A percentile compares a stretch with the other conserved stretches of the same genome.
phyloP scores from a whole-genome alignment of 2,888 invertebrate genomes.

The Alsophila aescularia region DNA sequence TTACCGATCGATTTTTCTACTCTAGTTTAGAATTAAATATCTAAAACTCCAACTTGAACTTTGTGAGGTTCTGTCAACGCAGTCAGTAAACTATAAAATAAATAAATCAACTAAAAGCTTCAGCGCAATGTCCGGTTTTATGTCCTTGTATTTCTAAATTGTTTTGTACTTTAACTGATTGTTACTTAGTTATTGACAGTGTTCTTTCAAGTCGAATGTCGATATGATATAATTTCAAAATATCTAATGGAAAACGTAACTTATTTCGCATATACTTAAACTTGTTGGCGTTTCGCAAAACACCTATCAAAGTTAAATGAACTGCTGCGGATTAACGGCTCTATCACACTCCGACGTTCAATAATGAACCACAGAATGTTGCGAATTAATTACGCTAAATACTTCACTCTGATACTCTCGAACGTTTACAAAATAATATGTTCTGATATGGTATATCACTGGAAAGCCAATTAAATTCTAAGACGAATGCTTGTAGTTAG shows the following conservation, averaged over 20 bases:
- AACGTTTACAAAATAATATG: too few species aligned
- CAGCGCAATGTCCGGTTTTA: constrained; percentile 7
- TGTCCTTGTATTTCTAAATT: constrained; percentile 6
- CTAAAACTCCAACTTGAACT: constrained; percentile 48
- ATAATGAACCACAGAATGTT: constrained; percentile 15
- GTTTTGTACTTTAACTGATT: neutral
- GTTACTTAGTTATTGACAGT: neutral
- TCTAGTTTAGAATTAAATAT: constrained; percentile 55
- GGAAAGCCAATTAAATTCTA: too few species aligned
- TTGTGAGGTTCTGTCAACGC: constrained; percentile 39
- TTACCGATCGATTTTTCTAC: constrained; percentile 55
- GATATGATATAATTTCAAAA: too few species aligned
- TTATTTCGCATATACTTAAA: constrained; percentile 7
- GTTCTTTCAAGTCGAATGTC: neutral
- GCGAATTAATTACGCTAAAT: constrained; percentile 12
- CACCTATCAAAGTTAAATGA: constrained; percentile 22
- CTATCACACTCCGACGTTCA: constrained; percentile 15
- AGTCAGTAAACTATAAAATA: constrained; percentile 36
- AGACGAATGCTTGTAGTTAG: too few species aligned
- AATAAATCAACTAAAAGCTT: constrained; percentile 24
- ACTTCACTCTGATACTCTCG: too few species aligned
- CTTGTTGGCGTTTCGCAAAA: constrained; percentile 8
- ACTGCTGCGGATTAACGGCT: constrained; percentile 3
- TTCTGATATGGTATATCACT: too few species aligned
- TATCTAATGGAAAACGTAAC: too few species aligned